These are phyloP conservation scores for Drosophila mettleri DNA, from an alignment of 2,888 invertebrate species.

Conservation along the genomic window DNA sequence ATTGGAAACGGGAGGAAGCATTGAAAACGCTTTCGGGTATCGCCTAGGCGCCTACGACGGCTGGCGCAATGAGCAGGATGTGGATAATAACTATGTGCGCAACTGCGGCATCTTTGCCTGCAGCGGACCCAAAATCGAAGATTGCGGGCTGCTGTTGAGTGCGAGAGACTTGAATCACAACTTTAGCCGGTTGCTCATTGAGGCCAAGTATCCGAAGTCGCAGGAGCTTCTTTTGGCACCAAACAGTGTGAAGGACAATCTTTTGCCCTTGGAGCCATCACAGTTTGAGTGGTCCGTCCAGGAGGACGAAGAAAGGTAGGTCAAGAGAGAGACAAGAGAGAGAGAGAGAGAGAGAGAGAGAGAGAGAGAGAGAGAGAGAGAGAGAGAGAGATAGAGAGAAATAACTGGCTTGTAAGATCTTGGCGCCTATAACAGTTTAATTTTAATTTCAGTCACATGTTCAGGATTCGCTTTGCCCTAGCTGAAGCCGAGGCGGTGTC, in stretches of 20 bases:
- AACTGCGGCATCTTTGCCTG: conserved; percentile 86
- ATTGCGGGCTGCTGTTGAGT: conserved; percentile 68
- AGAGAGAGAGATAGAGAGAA: too few species aligned
- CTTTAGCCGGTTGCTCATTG: conserved; percentile 67
- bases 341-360: too few species aligned
- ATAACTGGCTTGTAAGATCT: too few species aligned
- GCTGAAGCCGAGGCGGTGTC: conserved; percentile 31
- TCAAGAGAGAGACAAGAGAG: too few species aligned
- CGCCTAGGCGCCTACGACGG: conserved; percentile 85
- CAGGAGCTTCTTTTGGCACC: conserved; percentile 70
- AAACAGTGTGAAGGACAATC: conserved; percentile 62
- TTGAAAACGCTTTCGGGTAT: conserved; percentile 69
- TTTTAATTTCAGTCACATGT: conserved; percentile 18
- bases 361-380: too few species aligned
- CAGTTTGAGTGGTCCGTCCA: conserved; percentile 69
- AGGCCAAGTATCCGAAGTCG: conserved; percentile 62
- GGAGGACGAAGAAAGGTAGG: conserved; percentile 34
- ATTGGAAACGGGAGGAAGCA: background rate
- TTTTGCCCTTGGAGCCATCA: conserved; percentile 73
- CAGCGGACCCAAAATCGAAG: conserved; percentile 60
- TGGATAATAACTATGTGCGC: conserved; percentile 84
- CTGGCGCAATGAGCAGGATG: conserved; percentile 83
- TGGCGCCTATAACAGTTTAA: too few species aligned
- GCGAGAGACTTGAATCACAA: conserved; percentile 35
- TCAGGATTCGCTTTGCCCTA: conserved; percentile 49